Conservation (phyloP, 2,113 vertebrate species). For the Percina caprodes region DNA sequence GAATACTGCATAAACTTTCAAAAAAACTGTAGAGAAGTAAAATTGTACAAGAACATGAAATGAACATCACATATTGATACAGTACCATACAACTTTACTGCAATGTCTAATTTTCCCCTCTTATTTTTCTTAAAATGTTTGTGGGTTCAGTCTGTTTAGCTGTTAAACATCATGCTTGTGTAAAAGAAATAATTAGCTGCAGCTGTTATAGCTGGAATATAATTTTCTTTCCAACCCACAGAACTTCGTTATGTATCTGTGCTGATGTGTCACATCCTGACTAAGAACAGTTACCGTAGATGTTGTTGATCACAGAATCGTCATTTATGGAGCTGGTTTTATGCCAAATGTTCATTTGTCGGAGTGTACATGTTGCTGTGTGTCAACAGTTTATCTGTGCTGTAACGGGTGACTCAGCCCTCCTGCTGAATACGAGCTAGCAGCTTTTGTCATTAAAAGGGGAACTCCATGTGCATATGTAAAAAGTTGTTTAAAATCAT, state of each 20-base stretch:
- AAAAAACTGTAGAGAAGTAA: neutral
- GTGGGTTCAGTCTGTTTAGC: neutral
- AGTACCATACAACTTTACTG: neutral
- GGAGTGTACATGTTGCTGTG: conserved; percentile 26
- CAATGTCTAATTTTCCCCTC: neutral
- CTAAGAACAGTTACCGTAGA: conserved; percentile 37
- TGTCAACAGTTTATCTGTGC: conserved; percentile 30
- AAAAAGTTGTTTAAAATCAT: neutral
- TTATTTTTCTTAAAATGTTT: neutral
- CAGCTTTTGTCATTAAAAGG: conserved; percentile 22
- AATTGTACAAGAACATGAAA: neutral
- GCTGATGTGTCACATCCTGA: conserved; percentile 41
- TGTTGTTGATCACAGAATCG: conserved; percentile 4
- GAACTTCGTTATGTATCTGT: conserved; percentile 37
- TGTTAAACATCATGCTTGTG: neutral
- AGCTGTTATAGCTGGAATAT: conserved; percentile 36
- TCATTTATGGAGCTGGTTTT: conserved; percentile 14
- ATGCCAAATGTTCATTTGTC: conserved; percentile 30
- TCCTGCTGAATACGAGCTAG: neutral
- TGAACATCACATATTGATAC: neutral
- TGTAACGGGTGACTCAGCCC: conserved; percentile 17
- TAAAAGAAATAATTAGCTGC: conserved; percentile 21
- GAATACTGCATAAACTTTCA: neutral
- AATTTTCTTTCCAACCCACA: conserved; percentile 18
- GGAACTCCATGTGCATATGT: neutral